Percentiles rank a stretch among this genome's conserved stretches.
Conservation (phyloP, 2,888 invertebrate species). For the Cheilosia scutellata region DNA sequence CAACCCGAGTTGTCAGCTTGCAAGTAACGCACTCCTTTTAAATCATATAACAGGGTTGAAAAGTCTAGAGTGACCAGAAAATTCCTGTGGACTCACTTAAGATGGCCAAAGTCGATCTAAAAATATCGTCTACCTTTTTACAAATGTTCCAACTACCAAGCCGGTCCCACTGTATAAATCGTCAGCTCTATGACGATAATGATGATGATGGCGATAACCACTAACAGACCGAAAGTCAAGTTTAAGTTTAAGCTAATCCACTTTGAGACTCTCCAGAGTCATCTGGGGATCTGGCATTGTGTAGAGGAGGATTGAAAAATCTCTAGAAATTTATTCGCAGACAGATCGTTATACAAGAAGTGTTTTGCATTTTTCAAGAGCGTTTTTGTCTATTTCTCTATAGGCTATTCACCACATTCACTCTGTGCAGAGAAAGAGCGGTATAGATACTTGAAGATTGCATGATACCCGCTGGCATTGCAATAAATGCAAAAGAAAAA, state of each 20-base stretch:
- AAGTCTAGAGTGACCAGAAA: too few species aligned
- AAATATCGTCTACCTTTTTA: not conserved
- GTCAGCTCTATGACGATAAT: constrained; percentile 32
- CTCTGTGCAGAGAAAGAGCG: constrained; percentile 15
- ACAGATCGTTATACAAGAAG: constrained; percentile 73
- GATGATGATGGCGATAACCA: constrained; percentile 29
- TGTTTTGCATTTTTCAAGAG: constrained; percentile 71
- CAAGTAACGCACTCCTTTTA: too few species aligned
- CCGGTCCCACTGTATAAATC: constrained; percentile 26
- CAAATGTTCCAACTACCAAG: not conserved
- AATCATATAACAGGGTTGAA: too few species aligned
- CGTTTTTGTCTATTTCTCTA: constrained; percentile 49
- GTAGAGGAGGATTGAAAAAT: constrained; percentile 38
- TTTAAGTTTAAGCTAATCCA: constrained; percentile 62
- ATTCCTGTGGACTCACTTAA: too few species aligned
- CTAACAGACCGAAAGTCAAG: constrained; percentile 68
- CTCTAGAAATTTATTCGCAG: constrained; percentile 63
- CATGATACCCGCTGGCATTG: constrained; percentile 68
- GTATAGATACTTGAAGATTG: constrained; percentile 51
- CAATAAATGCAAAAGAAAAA: constrained; percentile 23
- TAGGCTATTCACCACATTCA: not conserved
- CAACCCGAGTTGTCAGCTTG: too few species aligned
- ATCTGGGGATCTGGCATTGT: not conserved
- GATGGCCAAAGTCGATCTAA: too few species aligned
- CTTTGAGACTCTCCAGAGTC: constrained; percentile 38